phyloP scores from a whole-genome alignment of 2,113 vertebrate genomes.

The Hiodon tergisus region DNA sequence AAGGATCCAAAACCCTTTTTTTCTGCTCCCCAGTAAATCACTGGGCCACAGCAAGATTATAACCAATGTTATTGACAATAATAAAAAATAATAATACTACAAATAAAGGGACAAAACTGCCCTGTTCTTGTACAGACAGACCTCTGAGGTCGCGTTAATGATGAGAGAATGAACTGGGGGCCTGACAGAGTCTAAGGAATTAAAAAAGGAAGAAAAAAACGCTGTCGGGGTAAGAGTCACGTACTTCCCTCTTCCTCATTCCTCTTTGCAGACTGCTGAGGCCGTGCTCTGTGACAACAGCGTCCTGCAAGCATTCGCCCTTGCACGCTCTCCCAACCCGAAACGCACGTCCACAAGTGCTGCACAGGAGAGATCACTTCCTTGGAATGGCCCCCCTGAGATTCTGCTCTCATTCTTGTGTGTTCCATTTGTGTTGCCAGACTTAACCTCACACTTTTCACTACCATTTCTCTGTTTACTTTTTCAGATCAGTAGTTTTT shows the following conservation, averaged over 20 bases:
- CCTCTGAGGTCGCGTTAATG: background rate
- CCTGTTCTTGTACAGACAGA: background rate
- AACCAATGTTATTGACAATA: background rate
- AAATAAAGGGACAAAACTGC: too few relatives aligned
- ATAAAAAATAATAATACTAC: background rate
- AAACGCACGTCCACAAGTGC: too few relatives aligned
- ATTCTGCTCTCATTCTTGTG: too few relatives aligned
- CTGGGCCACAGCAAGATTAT: background rate
- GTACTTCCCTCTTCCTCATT: conserved; percentile 10
- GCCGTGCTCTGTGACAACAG: background rate
- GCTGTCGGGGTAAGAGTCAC: conserved; percentile 7
- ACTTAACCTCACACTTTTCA: background rate
- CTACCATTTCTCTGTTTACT: too few relatives aligned
- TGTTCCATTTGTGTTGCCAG: too few relatives aligned
- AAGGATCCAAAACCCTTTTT: background rate
- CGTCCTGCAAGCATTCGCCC: conserved; percentile 1
- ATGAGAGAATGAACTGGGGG: background rate
- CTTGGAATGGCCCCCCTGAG: too few relatives aligned
- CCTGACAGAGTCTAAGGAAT: conserved; percentile 6
- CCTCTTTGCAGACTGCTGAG: background rate
- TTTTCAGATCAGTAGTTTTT: background rate
- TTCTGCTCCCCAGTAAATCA: background rate
- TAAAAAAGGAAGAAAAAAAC: background rate
- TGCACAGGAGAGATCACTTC: too few relatives aligned
- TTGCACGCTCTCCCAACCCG: background rate